These are phyloP conservation scores for Alectura lathami DNA, from an alignment of 2,113 vertebrate genomes.

Conservation along the genomic window DNA sequence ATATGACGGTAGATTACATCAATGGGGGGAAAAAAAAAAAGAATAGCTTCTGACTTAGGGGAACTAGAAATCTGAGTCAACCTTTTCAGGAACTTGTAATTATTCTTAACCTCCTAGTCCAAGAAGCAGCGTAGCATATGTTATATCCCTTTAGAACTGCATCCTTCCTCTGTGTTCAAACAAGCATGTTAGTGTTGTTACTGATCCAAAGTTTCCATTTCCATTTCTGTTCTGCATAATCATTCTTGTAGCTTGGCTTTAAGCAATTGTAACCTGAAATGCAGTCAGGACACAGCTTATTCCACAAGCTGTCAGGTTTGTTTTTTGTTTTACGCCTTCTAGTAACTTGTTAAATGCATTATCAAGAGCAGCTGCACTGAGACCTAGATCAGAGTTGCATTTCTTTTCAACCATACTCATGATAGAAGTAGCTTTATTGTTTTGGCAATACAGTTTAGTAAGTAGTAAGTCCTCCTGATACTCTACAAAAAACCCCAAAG, in stretches of 20 bases:
- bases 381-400: neutral
- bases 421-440: neutral
- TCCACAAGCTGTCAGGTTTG: neutral
- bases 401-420: neutral
- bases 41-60: neutral
- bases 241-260: neutral
- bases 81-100: neutral
- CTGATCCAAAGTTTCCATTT: neutral
- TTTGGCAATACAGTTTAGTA: neutral
- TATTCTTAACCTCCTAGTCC: neutral
- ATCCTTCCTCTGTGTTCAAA: neutral
- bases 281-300: neutral
- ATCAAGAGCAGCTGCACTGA: neutral
- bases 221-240: neutral
- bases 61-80: neutral
- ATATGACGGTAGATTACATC: neutral
- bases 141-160: neutral
- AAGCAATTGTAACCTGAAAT: neutral
- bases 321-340: neutral
- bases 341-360: neutral
- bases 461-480: neutral
- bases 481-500: neutral
- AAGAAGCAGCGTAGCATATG: neutral
- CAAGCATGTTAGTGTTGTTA: neutral
- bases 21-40: neutral